These are phyloP conservation scores for Nymphalis urticae DNA, from an alignment of 2,888 invertebrate genomes.

Conservation along the genomic window DNA sequence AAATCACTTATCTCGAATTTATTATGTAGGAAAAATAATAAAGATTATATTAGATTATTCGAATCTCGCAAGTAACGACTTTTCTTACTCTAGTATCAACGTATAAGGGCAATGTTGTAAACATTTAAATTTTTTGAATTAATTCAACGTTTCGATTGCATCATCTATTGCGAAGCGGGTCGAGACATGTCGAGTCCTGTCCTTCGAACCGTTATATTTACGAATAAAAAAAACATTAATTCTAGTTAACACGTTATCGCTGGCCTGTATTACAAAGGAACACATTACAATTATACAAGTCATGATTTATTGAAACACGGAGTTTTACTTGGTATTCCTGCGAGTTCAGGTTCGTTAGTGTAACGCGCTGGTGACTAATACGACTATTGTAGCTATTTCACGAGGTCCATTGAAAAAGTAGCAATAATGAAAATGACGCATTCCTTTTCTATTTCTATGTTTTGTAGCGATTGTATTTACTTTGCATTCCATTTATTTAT, in stretches of 20 bases:
- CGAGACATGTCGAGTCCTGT: conserved; percentile 21
- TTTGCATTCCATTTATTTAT: neutral
- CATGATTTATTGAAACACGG: neutral
- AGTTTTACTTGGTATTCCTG: conserved; percentile 10
- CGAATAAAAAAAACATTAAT: conserved; percentile 10
- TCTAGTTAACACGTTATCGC: conserved; percentile 6
- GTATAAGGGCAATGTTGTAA: neutral
- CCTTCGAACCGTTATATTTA: conserved; percentile 8
- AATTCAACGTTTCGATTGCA: neutral
- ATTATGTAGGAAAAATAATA: too few relatives aligned
- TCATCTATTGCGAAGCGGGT: conserved; percentile 14
- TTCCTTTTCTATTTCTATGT: neutral
- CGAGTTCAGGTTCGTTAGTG: conserved; percentile 9
- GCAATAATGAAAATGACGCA: conserved; percentile 4
- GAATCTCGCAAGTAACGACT: too few relatives aligned
- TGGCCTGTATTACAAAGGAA: neutral
- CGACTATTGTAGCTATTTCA: conserved; percentile 17
- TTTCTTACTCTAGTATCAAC: too few relatives aligned
- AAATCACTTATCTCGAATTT: too few relatives aligned
- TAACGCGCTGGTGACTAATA: conserved; percentile 18
- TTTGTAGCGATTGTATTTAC: neutral
- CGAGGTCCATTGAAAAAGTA: conserved; percentile 14
- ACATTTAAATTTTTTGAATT: too few relatives aligned
- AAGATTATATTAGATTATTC: too few relatives aligned
- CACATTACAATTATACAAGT: conserved; percentile 6